Evolutionary conservation across 2,797 vertebrate genomes (phyloP).

Genomic region (Lophius americanus): DNA sequence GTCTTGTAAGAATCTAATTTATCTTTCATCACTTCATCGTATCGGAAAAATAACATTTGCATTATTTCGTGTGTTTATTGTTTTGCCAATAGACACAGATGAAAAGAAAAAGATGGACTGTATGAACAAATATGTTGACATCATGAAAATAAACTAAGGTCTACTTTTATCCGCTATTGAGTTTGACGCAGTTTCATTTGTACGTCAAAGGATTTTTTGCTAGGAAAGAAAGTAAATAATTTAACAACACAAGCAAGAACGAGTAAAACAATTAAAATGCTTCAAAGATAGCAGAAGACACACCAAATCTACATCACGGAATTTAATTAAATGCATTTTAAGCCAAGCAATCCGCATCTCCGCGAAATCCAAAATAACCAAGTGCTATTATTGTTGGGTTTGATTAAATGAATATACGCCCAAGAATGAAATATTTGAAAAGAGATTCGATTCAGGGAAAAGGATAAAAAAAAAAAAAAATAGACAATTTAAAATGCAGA

Average conservation of each 20-base stretch:
- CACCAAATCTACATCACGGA: background rate
- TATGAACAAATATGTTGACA: no score
- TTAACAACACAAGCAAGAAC: background rate
- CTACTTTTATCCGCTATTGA: no score
- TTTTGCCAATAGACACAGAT: no score
- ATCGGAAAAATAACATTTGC: no score
- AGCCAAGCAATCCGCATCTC: background rate
- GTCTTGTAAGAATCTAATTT: no score
- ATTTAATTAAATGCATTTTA: constrained; percentile 13
- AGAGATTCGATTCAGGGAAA: background rate
- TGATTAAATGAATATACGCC: background rate
- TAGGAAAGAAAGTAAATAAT: background rate
- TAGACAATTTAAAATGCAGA: constrained; percentile 2
- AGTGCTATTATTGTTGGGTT: background rate
- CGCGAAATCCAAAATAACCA: background rate
- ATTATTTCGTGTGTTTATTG: no score
- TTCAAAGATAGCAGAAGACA: background rate
- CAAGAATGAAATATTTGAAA: background rate
- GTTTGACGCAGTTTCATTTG: no score
- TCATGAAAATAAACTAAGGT: no score
- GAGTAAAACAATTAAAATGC: no score
- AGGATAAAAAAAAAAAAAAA: constrained; percentile 3
- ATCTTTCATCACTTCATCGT: no score
- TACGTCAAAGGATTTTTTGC: no score
- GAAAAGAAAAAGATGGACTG: no score